A percentile compares a stretch with the other conserved stretches of the same genome.
These are phyloP conservation scores for Morelia viridis DNA, from an alignment of 2,797 vertebrate genomes.

Conservation along the genomic window DNA sequence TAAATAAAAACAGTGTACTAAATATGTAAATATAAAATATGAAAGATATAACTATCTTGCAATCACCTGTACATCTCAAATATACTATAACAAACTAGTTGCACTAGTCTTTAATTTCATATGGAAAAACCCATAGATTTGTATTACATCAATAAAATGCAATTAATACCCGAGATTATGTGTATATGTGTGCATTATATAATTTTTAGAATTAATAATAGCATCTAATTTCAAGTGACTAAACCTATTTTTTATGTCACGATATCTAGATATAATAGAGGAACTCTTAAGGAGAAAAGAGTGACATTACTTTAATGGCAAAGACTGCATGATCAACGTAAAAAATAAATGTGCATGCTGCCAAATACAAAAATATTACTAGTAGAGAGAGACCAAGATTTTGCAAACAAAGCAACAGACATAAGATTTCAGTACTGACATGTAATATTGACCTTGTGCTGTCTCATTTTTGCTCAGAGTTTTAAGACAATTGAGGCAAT, in stretches of 20 bases:
- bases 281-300: neutral
- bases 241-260: neutral
- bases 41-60: slow-evolving; percentile 45
- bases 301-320: neutral
- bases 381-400: neutral
- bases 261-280: neutral
- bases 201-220: neutral
- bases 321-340: neutral
- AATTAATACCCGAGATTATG: slow-evolving; percentile 39
- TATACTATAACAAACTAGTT: slow-evolving; percentile 48
- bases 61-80: slow-evolving; percentile 58
- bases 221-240: neutral
- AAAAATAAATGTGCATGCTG: neutral
- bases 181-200: slow-evolving; percentile 35
- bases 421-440: neutral
- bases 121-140: slow-evolving; percentile 48
- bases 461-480: neutral
- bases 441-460: neutral
- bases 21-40: slow-evolving; percentile 67
- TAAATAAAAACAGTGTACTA: slow-evolving; percentile 63
- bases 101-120: slow-evolving; percentile 43
- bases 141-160: slow-evolving; percentile 50
- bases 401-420: neutral
- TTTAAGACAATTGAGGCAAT: neutral
- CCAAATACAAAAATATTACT: neutral